These are phyloP conservation scores for Mycalesis mineus DNA, from an alignment of 2,888 invertebrate species.

Conservation along the genomic window DNA sequence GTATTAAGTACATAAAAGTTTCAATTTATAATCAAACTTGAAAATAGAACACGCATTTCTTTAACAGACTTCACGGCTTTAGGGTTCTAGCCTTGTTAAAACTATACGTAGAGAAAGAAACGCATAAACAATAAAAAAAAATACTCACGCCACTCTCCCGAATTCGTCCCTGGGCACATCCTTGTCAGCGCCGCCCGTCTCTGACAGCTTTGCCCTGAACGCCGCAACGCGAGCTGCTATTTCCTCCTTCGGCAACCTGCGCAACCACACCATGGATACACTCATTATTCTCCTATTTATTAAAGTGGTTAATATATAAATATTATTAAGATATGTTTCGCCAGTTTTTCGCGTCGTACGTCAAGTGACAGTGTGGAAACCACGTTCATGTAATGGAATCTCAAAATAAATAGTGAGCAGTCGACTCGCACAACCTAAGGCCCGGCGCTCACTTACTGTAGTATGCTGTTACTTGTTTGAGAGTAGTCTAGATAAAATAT, in stretches of 20 bases:
- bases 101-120: no score
- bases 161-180: constrained; percentile 87
- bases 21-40: no score
- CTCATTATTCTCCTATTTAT: constrained; percentile 52
- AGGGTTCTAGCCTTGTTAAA: no score
- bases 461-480: neutral
- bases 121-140: constrained; percentile 11
- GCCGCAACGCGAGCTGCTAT: constrained; percentile 91
- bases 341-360: constrained; percentile 16
- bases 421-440: constrained; percentile 26
- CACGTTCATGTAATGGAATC: constrained; percentile 51
- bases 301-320: neutral
- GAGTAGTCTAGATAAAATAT: neutral
- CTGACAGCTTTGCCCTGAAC: constrained; percentile 91
- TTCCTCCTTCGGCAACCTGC: constrained; percentile 90
- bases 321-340: neutral
- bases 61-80: no score
- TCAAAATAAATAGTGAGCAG: constrained; percentile 36
- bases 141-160: constrained; percentile 84
- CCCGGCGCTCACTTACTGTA: neutral
- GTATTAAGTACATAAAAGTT: no score
- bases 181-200: constrained; percentile 72
- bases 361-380: constrained; percentile 35
- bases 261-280: constrained; percentile 71
- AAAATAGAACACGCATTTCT: no score